phyloP scores from a whole-genome alignment of 2,113 vertebrate genomes.

The Bagarius yarrelli region DNA sequence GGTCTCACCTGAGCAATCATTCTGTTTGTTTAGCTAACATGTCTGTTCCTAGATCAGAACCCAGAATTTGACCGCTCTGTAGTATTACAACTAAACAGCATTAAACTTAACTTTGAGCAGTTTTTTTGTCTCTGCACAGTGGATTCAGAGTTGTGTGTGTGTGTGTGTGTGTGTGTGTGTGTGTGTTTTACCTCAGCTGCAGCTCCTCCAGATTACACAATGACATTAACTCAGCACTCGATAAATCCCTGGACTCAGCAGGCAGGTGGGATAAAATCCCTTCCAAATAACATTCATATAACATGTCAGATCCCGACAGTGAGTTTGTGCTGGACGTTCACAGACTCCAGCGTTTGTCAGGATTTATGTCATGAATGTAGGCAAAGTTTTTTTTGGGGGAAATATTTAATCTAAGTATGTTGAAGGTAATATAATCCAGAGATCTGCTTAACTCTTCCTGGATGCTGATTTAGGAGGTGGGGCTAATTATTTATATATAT shows the following conservation, averaged over 20 bases:
- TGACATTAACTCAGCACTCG: constrained; percentile 53
- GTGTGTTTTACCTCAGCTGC: background rate
- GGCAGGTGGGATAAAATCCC: constrained; percentile 30
- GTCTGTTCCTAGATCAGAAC: constrained; percentile 5
- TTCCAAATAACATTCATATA: constrained; percentile 18
- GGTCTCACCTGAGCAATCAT: no score
- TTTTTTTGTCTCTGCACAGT: no score
- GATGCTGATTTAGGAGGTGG: background rate
- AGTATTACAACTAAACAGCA: background rate
- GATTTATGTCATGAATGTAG: background rate
- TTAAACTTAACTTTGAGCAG: background rate
- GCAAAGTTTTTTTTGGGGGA: background rate
- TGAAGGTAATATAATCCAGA: background rate
- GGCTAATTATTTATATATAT: background rate
- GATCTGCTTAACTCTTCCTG: background rate
- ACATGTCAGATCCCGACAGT: background rate
- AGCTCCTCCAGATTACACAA: constrained; percentile 38
- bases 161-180: background rate
- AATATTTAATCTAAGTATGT: background rate
- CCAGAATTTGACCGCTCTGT: background rate
- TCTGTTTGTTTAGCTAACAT: no score
- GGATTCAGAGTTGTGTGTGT: background rate
- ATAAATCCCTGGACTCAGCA: constrained; percentile 45
- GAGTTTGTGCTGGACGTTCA: background rate
- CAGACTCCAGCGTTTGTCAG: background rate